Conservation (phyloP, 23 tunicate genomes). For the Halocynthia roretzi region DNA sequence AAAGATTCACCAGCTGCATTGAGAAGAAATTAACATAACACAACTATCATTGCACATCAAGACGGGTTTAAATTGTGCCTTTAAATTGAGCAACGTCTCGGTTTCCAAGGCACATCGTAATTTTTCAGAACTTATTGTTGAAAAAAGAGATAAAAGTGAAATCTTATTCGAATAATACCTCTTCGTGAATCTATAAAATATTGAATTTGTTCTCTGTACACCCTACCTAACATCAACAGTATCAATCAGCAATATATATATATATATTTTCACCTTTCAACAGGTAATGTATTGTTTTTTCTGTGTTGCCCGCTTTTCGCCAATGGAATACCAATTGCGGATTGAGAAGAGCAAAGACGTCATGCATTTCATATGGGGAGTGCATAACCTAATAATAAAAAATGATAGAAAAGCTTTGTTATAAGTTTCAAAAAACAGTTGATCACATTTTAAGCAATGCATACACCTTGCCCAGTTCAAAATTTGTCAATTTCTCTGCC, state of each 20-base stretch:
- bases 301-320: constrained; percentile 62
- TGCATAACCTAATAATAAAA: neutral
- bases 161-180: too few species aligned
- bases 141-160: too few species aligned
- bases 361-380: constrained; percentile 64
- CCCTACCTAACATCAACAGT: too few species aligned
- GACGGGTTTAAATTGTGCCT: too few species aligned
- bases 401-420: neutral
- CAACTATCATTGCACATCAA: too few species aligned
- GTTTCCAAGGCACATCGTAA: too few species aligned
- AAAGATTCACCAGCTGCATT: constrained; percentile 69
- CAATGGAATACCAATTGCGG: constrained; percentile 65
- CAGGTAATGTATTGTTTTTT: constrained; percentile 55
- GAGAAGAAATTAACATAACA: too few species aligned
- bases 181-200: too few species aligned
- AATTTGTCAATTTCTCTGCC: constrained; percentile 26
- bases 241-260: too few species aligned
- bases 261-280: constrained; percentile 44
- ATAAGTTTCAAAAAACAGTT: neutral
- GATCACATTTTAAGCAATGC: neutral
- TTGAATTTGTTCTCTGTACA: too few species aligned
- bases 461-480: constrained; percentile 3
- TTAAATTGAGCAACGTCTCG: too few species aligned
- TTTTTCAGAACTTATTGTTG: too few species aligned
- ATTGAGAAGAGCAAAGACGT: constrained; percentile 42